Evolutionary conservation across 2,797 vertebrate species (phyloP).

Genomic region (Alosa sapidissima): DNA sequence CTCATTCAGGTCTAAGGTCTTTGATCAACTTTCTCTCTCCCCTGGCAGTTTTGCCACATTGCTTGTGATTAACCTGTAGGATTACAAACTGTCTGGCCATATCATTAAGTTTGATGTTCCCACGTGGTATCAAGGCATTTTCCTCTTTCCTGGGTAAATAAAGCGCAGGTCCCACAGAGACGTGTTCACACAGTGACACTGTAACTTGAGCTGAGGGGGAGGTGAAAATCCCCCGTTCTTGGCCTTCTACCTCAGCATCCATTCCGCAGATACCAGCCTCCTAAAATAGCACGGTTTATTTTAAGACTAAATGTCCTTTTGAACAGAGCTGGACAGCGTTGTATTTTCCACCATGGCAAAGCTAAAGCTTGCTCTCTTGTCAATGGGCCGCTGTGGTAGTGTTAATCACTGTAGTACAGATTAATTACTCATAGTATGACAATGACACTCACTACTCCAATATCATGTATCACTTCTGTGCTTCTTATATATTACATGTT

Average conservation of each 20-base stretch:
- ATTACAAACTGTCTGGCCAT: neutral
- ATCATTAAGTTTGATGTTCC: neutral
- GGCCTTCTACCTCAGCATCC: conserved; percentile 44
- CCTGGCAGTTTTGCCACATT: neutral
- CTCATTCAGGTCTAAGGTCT: neutral
- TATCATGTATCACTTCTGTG: neutral
- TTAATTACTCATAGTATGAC: neutral
- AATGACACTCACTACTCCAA: neutral
- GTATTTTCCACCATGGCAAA: conserved; percentile 54
- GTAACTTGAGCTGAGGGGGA: conserved; percentile 67
- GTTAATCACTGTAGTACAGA: neutral
- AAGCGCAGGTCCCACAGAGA: conserved; percentile 57
- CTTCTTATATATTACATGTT: neutral
- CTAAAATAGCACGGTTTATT: conserved; percentile 78
- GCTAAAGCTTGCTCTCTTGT: neutral
- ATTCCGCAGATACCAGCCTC: conserved; percentile 64
- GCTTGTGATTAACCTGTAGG: neutral
- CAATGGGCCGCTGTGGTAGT: neutral
- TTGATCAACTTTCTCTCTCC: neutral
- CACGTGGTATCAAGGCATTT: neutral
- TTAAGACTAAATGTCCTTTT: conserved; percentile 63
- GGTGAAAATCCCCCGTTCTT: conserved; percentile 64
- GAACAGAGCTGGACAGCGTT: conserved; percentile 65
- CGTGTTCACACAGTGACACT: conserved; percentile 60
- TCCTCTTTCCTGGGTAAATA: conserved; percentile 20